Percentiles rank a stretch among this genome's conserved stretches.
Conservation (phyloP, 2,797 vertebrate genomes). For the Characodon lateralis region DNA sequence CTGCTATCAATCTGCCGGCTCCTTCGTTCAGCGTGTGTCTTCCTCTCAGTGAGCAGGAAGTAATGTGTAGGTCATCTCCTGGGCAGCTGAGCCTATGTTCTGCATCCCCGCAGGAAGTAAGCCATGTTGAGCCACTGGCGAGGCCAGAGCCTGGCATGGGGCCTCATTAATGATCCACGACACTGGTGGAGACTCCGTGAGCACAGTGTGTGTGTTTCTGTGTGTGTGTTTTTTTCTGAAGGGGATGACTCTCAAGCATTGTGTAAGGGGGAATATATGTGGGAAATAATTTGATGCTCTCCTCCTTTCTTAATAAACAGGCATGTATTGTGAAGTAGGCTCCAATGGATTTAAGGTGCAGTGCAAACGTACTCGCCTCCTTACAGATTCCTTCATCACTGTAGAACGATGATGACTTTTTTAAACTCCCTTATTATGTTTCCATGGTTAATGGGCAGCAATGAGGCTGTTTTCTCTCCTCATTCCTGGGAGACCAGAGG, state of each 20-base stretch:
- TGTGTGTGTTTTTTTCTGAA: slow-evolving; percentile 5
- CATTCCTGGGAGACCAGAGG: background rate
- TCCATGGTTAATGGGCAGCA: too few relatives aligned
- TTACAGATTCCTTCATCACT: background rate
- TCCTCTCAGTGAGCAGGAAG: slow-evolving; percentile 27
- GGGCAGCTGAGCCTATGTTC: slow-evolving; percentile 50
- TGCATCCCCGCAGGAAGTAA: slow-evolving; percentile 59
- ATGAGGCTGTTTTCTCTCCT: too few relatives aligned
- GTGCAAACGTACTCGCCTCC: background rate
- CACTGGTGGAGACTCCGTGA: slow-evolving; percentile 33
- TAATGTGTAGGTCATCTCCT: slow-evolving; percentile 50
- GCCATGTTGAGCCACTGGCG: slow-evolving; percentile 52
- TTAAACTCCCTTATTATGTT: background rate
- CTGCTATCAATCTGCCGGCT: background rate
- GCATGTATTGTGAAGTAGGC: background rate
- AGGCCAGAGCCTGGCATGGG: slow-evolving; percentile 40
- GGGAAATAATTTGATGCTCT: background rate
- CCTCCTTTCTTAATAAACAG: background rate
- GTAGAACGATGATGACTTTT: background rate
- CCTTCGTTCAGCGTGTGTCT: slow-evolving; percentile 6
- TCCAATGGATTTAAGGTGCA: background rate
- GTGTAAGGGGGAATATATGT: background rate
- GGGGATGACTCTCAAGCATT: background rate
- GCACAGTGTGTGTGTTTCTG: slow-evolving; percentile 16
- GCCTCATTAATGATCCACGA: slow-evolving; percentile 65